These are phyloP conservation scores for Cebidichthys violaceus DNA, from an alignment of 2,113 vertebrate genomes.

Conservation along the genomic window DNA sequence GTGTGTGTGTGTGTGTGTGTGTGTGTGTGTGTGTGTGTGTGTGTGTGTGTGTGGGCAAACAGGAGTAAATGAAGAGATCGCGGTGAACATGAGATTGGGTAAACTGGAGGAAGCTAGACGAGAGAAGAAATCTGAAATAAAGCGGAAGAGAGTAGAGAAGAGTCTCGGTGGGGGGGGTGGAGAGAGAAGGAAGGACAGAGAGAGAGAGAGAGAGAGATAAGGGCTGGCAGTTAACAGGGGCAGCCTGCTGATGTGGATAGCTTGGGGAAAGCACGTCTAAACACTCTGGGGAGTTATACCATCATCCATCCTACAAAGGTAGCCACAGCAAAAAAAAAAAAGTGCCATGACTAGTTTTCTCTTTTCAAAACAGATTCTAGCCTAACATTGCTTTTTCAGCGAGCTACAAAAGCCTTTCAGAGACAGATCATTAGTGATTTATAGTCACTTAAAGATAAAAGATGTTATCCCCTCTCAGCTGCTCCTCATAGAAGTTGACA, in stretches of 20 bases:
- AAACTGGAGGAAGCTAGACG: neutral
- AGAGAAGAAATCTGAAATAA: slow-evolving; percentile 37
- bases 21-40: neutral
- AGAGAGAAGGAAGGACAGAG: slow-evolving; percentile 24
- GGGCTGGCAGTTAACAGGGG: slow-evolving; percentile 41
- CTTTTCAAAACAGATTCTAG: neutral
- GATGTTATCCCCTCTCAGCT: neutral
- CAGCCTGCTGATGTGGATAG: slow-evolving; percentile 57
- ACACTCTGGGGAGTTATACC: slow-evolving; percentile 43
- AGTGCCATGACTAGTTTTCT: neutral
- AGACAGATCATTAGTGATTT: slow-evolving; percentile 6
- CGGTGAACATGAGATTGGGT: slow-evolving; percentile 26
- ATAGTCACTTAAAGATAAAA: slow-evolving; percentile 36
- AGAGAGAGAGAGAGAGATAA: slow-evolving; percentile 58
- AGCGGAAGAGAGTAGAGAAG: slow-evolving; percentile 37
- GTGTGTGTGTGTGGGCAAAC: neutral
- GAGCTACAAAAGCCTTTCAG: slow-evolving; percentile 14
- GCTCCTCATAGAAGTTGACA: slow-evolving; percentile 38
- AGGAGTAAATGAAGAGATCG: slow-evolving; percentile 17
- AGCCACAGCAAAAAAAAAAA: neutral
- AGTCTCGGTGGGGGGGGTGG: slow-evolving; percentile 10
- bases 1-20: no score
- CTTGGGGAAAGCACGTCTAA: slow-evolving; percentile 39
- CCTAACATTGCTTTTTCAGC: neutral
- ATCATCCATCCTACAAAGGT: slow-evolving; percentile 30